These are phyloP conservation scores for Scaptomyza reducta DNA, from an alignment of 2,888 invertebrate genomes.

Conservation along the genomic window DNA sequence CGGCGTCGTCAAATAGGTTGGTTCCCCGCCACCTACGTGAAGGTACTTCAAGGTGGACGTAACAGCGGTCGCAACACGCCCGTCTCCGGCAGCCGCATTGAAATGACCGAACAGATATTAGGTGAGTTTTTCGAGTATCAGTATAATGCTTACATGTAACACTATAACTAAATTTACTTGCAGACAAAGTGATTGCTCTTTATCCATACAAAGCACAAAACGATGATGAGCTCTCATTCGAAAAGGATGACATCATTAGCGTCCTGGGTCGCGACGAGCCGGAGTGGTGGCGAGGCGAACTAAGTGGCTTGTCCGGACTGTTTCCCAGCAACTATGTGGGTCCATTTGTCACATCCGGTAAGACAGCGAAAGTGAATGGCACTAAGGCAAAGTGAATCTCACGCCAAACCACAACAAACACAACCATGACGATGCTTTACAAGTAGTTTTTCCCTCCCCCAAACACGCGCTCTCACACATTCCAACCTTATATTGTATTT, in stretches of 20 bases:
- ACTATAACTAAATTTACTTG: not conserved
- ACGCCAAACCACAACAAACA: constrained; percentile 5
- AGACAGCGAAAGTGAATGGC: constrained; percentile 78
- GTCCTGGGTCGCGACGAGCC: constrained; percentile 96
- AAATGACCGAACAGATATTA: constrained; percentile 85
- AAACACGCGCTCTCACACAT: constrained; percentile 45
- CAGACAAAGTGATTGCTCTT: constrained; percentile 95
- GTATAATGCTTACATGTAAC: not conserved
- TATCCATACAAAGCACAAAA: constrained; percentile 98
- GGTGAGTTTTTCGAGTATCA: constrained; percentile 65
- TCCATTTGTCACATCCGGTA: constrained; percentile 86
- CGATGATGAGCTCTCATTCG: constrained; percentile 96
- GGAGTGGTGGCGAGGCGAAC: constrained; percentile 99
- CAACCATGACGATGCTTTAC: constrained; percentile 57
- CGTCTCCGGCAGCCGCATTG: constrained; percentile 88
- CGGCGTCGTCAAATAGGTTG: constrained; percentile 97
- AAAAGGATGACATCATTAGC: constrained; percentile 95
- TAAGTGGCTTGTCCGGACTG: constrained; percentile 94
- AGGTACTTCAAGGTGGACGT: constrained; percentile 89
- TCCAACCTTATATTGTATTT: constrained; percentile 25
- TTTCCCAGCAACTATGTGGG: constrained; percentile 98
- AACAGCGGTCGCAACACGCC: constrained; percentile 90
- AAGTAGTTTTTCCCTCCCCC: constrained; percentile 17
- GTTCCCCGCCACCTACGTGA: constrained; percentile 99
- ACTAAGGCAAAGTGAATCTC: constrained; percentile 76